These are phyloP conservation scores for Puntigrus tetrazona DNA, from an alignment of 2,113 vertebrate species.

Conservation along the genomic window DNA sequence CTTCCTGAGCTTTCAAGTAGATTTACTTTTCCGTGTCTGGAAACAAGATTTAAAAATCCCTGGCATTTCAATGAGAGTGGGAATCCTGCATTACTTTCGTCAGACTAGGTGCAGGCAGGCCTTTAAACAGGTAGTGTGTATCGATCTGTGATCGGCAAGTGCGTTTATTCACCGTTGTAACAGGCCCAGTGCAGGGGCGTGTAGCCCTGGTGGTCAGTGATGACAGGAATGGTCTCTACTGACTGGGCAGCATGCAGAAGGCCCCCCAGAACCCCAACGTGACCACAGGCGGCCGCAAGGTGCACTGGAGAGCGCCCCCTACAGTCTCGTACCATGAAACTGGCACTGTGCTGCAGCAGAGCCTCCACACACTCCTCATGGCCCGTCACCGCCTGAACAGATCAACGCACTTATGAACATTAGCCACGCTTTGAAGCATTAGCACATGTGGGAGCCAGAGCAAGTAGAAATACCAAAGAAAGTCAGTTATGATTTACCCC, in stretches of 20 bases:
- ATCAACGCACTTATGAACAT: background rate
- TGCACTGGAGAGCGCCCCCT: slow-evolving; percentile 91
- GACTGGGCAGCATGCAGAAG: slow-evolving; percentile 90
- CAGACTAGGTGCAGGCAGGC: background rate
- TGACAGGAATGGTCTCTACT: slow-evolving; percentile 81
- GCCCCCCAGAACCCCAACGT: slow-evolving; percentile 91
- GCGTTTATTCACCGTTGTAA: slow-evolving; percentile 86
- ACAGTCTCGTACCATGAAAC: slow-evolving; percentile 86
- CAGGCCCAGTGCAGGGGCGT: slow-evolving; percentile 98
- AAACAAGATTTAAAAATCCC: background rate
- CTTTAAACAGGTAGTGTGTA: background rate
- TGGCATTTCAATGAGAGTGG: background rate
- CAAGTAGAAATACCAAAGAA: background rate
- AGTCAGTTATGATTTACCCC: slow-evolving; percentile 78
- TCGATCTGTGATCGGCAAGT: background rate
- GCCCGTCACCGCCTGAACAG: slow-evolving; percentile 88
- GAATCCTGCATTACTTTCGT: background rate
- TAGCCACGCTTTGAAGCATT: background rate
- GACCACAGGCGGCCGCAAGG: slow-evolving; percentile 92
- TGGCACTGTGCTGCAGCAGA: slow-evolving; percentile 92
- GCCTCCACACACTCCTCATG: slow-evolving; percentile 97
- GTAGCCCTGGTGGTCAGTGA: slow-evolving; percentile 93
- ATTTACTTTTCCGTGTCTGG: background rate
- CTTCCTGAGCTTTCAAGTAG: background rate
- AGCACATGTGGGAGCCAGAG: background rate